Evolutionary conservation across 2,797 vertebrate genomes (phyloP), one percentile per base, ranked within the genome.

Genomic region (Spheniscus humboldti): DNA sequence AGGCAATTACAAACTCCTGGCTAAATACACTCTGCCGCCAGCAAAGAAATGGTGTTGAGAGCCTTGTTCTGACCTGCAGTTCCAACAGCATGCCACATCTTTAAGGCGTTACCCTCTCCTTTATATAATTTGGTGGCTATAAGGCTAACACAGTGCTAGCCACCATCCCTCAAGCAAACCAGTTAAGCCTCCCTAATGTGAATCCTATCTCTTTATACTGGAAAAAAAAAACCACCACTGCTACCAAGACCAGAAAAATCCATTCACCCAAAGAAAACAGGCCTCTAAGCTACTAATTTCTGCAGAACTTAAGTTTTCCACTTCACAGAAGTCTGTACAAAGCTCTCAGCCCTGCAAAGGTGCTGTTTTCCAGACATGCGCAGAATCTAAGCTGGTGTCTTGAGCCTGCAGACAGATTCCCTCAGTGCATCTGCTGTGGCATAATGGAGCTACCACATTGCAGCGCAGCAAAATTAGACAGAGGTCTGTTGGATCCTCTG

Each of bases 61-160:
- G 75, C 88, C 50, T 80, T 93, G 86, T 80, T 85, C 88, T 85
- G 67, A 91, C 86, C 92, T 86, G 95, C 90, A 92, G 72, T 10
- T 24, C 83, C 92, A 50, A 13, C 33, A 89, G n/a, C 4, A 4
- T 3, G 67, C n/a, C 88, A 55, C 0, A 0, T 77, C 60, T 83
- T 72, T 17, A 71, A 68, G 90, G 72, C 0, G 0, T 86, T 43
- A 67, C 53, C 56, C 48, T 72, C 56, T 60, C 30, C 60, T 92
- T 68, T 8, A 60, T 20, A 20, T 35, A 72, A 76, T 52, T 39
- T 82, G 57, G 60, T 60, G 67, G 39, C 71, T 71, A 2, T 8
- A 64, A 84, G 39, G 19, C 28, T 50, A 90, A 53, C 39, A 62
- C 22, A 76, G 67, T 33, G 7, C 35, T 4, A 74, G 64, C 41